Base-by-base conservation (phyloP, 2,113 vertebrate species). In the Callionymus lyra region DNA sequence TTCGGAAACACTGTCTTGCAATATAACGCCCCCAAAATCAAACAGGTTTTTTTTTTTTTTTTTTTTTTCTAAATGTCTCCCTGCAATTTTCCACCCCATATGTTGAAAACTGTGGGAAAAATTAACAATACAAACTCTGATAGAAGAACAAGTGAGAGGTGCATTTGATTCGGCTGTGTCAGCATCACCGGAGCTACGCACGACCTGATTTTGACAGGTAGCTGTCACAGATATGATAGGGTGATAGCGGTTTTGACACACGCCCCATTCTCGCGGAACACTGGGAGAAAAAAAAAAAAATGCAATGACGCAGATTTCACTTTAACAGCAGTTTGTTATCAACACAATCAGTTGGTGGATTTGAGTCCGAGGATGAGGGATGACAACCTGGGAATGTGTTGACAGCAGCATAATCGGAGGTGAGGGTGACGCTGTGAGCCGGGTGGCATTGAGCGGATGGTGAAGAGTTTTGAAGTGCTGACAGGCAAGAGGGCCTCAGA, bases 141-240 rank as follows among this genome's bases (percentile, higher is more conserved):
- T 8, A 16, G 10, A 46, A 41, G 56, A 50, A n/a, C 8, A 36
- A 52, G n/a, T 44, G 13, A 16, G 38, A 40, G 42, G 46, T 43
- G 34, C 21, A 59, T 46, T 6, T 31, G 46, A 66, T 70, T 74
- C 79, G 89, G 87, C 91, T 86, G 85, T 83, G 89, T 95, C 90
- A 97, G 89, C 93, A 92, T 58, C 18, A 83, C 87, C 84, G 86
- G 84, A 68, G 64, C 55, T 76, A 82, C 82, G 84, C 77, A 76
- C 76, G 81, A 86, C 88, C 87, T 74, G 74, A 84, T 85, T 89
- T 87, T 86, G 81, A 87, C 90, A 91, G 88, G 89, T 90, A 88
- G 84, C 72, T 78, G 82, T 79, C 80, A 72, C 70, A 80, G 80
- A 84, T 77, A 75, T 77, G 70, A 79, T 74, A 80, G 68, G 78